Base-by-base conservation (phyloP, 1,140 invertebrate species). In the Eciton burchellii region DNA sequence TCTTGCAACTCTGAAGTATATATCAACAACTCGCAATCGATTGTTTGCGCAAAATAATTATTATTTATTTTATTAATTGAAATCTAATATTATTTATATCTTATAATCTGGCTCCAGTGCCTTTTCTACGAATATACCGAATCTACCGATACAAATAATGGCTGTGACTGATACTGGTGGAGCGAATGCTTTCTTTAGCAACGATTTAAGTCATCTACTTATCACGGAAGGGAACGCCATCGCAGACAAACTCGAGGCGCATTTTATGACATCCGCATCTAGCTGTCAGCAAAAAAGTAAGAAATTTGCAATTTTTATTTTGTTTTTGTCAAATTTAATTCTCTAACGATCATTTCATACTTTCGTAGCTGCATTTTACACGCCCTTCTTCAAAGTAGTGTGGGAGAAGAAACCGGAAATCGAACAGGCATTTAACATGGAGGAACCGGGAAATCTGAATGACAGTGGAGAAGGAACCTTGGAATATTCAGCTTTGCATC, bases 391-490 rank as follows among this genome's bases (percentile, higher is more conserved):
- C 94, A 98, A 98, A 92, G 97, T 98, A 93, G 98, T 98, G 16
- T 99, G 98, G 98, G 98, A 99, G 89, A 97, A 98, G 88, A 99
- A 99, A 89, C 97, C 97, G 45, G 97, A 99, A 94, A 98, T 99
- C 74, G 98, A 99, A 91, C 97, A 98, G 91, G 97, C 97, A 1
- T 97, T 99, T 93, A 97, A 98, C 90, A 96, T 98, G 95, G 98
- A 98, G 93, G 97, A 97, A 93, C 95, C 95, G 49, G 91, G 93
- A 6, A 94, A 95, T 85, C 92, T 96, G 43, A 95, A 95, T 86
- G 95, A 96, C 90, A 96, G 96, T 76, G 96, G 96, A 6, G 96
- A 97, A 91, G 96, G 96, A 19, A 96, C 96, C 24, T 89, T 97
- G 35, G 96, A 96, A 89, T 95, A 95, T 90, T 95, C 95, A 11